Evolutionary conservation across 2,888 invertebrate genomes (phyloP).

Genomic region (Acronicta aceris): DNA sequence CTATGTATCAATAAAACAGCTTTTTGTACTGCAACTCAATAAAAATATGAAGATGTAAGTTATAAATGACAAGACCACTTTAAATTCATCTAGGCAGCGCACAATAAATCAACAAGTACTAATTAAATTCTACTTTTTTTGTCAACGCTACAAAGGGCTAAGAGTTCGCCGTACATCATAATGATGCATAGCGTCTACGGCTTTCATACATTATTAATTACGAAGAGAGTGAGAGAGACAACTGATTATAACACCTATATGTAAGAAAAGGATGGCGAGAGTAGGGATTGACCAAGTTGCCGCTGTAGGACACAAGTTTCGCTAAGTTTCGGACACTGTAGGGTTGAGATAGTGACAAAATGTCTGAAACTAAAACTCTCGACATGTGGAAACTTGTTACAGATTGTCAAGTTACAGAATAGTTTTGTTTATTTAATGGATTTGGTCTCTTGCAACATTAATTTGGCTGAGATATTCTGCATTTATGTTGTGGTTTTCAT

Average conservation of each 20-base stretch:
- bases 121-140: slow-evolving; percentile 70
- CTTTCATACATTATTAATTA: slow-evolving; percentile 86
- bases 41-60: slow-evolving; percentile 29
- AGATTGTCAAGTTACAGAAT: slow-evolving; percentile 30
- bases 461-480: slow-evolving; percentile 36
- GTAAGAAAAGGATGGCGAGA: slow-evolving; percentile 52
- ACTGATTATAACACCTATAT: slow-evolving; percentile 26
- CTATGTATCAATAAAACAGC: slow-evolving; percentile 26
- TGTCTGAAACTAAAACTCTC: slow-evolving; percentile 52
- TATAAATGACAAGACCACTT: slow-evolving; percentile 21
- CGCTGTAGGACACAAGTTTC: slow-evolving; percentile 56
- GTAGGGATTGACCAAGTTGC: slow-evolving; percentile 66
- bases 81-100: slow-evolving; percentile 27
- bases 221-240: slow-evolving; percentile 68
- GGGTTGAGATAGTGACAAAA: slow-evolving; percentile 60
- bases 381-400: slow-evolving; percentile 26
- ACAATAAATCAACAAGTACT: slow-evolving; percentile 49
- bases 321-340: slow-evolving; percentile 60
- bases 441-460: slow-evolving; percentile 38
- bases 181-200: slow-evolving; percentile 79
- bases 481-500: slow-evolving; percentile 7
- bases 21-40: slow-evolving; percentile 24
- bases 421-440: slow-evolving; percentile 48
- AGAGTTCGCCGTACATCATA: slow-evolving; percentile 72
- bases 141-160: slow-evolving; percentile 68